Base-by-base conservation (phyloP, 1,140 invertebrate genomes). In the Zaprionus gabonicus region DNA sequence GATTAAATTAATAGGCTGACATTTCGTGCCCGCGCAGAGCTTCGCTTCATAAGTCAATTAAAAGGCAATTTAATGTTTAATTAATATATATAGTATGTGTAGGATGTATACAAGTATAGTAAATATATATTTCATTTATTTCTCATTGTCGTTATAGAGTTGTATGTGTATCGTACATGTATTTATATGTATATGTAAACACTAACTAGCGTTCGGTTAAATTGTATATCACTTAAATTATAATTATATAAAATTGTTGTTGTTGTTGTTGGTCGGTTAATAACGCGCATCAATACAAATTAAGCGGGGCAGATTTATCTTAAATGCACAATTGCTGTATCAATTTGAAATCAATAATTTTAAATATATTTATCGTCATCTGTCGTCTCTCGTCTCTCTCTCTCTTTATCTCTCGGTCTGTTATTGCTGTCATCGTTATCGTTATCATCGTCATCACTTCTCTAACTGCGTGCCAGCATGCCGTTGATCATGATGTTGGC, bases 401-500 rank as follows among this genome's bases (percentile, higher is more conserved):
- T 28, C 27, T 28, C 7, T 28, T 6, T 10, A 6, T 28, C 27
- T 28, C 27, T 7, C 28, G 28, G 28, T 31, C 28, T 31, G 12
- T 34, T 38, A 5, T 59, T 51, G 15, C 58, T 57, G 9, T 57
- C 23, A 57, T 57, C 55, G 15, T 25, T 68, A 10, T 44, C 12
- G 9, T 49, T 63, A 71, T 55, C 51, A 17, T 41, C 15, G 15
- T 12, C 15, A 25, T 36, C 31, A 20, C n/a, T 36, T 17, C 62
- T 88, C 62, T 88, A 88, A 62, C 85, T 90, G 34, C 91, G 77
- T 5, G 94, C 93, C 60, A 95, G 94, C 96, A 97, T 97, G 28
- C 97, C 96, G 92, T 97, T 98, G 83, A 98, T 98, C 97, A 99
- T 98, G 73, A 99, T 99, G 93, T 99, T 99, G 36, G 98, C 97